Percentiles rank a stretch among this genome's conserved stretches.
phyloP scores from a whole-genome alignment of 2,888 invertebrate genomes.

The Chrysolina haemoptera region DNA sequence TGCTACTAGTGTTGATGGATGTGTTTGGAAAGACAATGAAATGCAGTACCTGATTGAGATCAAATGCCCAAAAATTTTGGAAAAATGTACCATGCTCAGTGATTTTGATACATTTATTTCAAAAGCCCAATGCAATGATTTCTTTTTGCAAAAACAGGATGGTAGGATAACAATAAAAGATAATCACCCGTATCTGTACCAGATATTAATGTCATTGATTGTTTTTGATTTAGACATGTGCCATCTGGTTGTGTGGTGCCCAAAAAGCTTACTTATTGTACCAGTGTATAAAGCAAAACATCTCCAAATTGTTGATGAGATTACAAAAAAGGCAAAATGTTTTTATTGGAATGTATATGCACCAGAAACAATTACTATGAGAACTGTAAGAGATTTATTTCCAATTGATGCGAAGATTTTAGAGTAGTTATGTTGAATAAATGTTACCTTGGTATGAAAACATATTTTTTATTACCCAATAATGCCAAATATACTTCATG shows the following conservation, averaged over 20 bases:
- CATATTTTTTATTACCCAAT: not conserved
- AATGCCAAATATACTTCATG: not conserved
- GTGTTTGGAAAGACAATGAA: constrained; percentile 4
- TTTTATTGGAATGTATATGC: constrained; percentile 5
- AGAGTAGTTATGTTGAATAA: not conserved
- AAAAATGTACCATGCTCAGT: not conserved
- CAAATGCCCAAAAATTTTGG: not conserved
- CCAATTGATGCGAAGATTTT: not conserved
- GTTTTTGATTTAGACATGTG: constrained; percentile 10
- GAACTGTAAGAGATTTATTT: not conserved
- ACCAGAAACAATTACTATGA: constrained; percentile 6
- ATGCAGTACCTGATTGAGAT: not conserved
- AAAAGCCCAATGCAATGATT: not conserved
- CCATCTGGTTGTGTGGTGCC: no score
- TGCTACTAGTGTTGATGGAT: not conserved
- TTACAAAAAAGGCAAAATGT: not conserved
- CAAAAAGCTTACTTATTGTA: not conserved
- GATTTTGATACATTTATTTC: constrained; percentile 3
- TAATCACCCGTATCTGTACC: no score
- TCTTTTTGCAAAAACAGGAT: not conserved
- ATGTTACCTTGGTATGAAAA: not conserved
- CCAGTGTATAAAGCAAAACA: constrained; percentile 1
- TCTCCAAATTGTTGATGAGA: constrained; percentile 1
- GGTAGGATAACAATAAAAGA: constrained; percentile 1
- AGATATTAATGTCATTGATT: not conserved